phyloP scores from a whole-genome alignment of 2,888 invertebrate species.

The Drosophila kanekoi region DNA sequence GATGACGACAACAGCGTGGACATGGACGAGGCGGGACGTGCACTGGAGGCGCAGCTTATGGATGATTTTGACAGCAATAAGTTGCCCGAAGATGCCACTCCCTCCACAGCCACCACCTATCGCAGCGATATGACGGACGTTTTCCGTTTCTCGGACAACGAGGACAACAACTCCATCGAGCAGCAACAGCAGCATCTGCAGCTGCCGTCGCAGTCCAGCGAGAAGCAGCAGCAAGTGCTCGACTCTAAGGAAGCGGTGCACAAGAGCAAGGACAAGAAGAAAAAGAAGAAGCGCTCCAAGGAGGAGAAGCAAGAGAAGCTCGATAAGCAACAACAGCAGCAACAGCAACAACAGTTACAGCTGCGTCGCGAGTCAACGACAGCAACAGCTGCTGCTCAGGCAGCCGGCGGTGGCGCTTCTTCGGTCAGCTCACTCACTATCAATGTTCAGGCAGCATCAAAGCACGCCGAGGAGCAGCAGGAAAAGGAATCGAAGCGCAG shows the following conservation, averaged over 20 bases:
- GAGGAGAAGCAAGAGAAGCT: constrained; percentile 86
- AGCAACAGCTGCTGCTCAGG: constrained; percentile 36
- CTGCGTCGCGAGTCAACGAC: constrained; percentile 66
- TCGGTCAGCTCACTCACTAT: constrained; percentile 66
- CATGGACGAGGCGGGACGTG: constrained; percentile 92
- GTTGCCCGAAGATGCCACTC: constrained; percentile 84
- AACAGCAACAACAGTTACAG: constrained; percentile 87
- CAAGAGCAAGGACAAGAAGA: constrained; percentile 91
- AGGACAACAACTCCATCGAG: constrained; percentile 86
- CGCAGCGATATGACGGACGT: constrained; percentile 86
- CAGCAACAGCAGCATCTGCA: constrained; percentile 73
- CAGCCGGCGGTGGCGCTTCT: constrained; percentile 4
- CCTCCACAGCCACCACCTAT: constrained; percentile 83
- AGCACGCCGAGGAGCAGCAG: constrained; percentile 64
- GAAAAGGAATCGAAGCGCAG: constrained; percentile 67
- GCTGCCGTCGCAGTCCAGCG: constrained; percentile 21
- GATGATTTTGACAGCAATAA: constrained; percentile 88
- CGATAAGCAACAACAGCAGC: constrained; percentile 83
- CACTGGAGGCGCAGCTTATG: constrained; percentile 92
- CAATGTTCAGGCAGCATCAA: constrained; percentile 75
- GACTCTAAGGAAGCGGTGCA: constrained; percentile 55
- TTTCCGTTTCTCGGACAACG: constrained; percentile 87
- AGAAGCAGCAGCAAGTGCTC: constrained; percentile 24
- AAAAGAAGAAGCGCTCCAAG: constrained; percentile 93
- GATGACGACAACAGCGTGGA: constrained; percentile 92